Evolutionary conservation across 2,797 vertebrate genomes (phyloP).

Genomic region (Cryptoprocta ferox): DNA sequence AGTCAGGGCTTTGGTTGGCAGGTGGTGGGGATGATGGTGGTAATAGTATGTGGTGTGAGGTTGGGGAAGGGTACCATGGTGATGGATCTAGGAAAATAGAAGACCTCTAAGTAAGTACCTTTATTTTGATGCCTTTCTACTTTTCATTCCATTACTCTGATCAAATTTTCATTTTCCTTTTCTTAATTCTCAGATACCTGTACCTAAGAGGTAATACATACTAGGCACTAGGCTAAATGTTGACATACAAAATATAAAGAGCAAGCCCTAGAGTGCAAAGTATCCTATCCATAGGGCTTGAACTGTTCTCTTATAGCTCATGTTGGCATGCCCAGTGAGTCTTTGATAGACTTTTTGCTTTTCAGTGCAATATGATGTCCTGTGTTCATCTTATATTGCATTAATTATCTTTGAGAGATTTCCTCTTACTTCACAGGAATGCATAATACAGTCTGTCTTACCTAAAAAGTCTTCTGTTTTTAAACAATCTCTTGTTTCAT

Average conservation of each 20-base stretch:
- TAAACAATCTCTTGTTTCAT: background rate
- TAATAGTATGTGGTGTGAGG: background rate
- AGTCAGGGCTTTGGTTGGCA: background rate
- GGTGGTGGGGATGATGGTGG: background rate
- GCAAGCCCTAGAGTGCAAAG: background rate
- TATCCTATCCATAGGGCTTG: background rate
- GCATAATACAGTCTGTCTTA: background rate
- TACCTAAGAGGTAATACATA: background rate
- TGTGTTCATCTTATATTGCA: background rate
- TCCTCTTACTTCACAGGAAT: background rate
- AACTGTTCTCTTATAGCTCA: background rate
- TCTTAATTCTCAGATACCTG: background rate
- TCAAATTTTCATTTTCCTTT: background rate
- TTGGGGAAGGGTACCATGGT: background rate
- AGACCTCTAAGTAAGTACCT: background rate
- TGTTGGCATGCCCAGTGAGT: background rate
- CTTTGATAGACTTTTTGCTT: background rate
- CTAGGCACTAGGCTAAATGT: background rate
- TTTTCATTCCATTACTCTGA: background rate
- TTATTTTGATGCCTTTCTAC: conserved; percentile 16
- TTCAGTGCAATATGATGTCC: background rate
- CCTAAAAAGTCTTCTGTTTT: background rate
- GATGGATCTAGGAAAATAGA: background rate
- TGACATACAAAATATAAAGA: background rate
- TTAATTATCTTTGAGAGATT: conserved; percentile 23